Evolutionary conservation across 2,888 invertebrate genomes (phyloP), one percentile per base, ranked within the genome.

Genomic region (Drosophila mayaguana): DNA sequence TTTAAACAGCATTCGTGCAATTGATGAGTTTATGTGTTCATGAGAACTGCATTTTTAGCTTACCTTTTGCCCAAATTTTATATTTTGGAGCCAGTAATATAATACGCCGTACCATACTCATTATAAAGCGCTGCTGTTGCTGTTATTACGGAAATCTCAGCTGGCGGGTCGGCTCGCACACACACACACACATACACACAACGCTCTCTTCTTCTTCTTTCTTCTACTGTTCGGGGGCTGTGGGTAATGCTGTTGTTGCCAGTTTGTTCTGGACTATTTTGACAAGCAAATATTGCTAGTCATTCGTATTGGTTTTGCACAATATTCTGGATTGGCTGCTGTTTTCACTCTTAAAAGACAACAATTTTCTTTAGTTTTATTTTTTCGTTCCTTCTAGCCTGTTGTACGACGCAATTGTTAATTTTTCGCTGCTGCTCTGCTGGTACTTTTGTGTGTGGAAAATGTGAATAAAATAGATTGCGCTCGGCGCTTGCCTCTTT

Each of bases 51-150:
- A 79, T 28, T 50, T 61, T 28, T 8, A 25, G 28, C 91, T 89
- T 80, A 91, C 91, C 91, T 74, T 83, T 91, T 63, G 90, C 73
- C 92, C 91, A 91, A 66, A 85, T 80, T 71, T 87, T 91, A 70
- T 86, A 82, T 80, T 88, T 91, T 42, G 90, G 92, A 68, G 90
- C 90, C 64, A 91, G 74, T 65, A 91, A 78, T 55, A 91, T 83
- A 56, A 91, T 87, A 64, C 90, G 90, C 63, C 90, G 89, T 55
- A 91, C 89, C 81, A 91, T 90, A 80, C 91, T 91, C 91, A 91
- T 91, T 66, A 36, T 78, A 70, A 61, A 61, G 56, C 63, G 64
- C 34, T 64, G 38, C 45, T 68, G 42, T 40, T 68, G 64, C 65
- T 62, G 63, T 43, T 79, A 61, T 72, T 70, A 73, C 64, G 65